Evolutionary conservation across 1,140 invertebrate species (phyloP), one percentile per base, ranked within the genome.

Genomic region (Apocrypta bakeri): DNA sequence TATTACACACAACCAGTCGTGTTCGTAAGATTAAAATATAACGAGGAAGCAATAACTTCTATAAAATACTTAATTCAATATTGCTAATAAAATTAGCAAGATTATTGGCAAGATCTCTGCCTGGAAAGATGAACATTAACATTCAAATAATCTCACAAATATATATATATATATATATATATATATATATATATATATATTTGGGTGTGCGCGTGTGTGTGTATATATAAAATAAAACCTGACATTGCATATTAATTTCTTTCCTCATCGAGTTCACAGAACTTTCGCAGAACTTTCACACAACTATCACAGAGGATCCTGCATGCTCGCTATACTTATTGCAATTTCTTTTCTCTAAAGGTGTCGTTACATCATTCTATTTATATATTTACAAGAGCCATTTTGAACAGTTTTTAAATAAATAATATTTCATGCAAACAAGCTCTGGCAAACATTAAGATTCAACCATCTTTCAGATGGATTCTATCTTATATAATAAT

Each of bases 301-400:
- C 33, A 75, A 48, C 40, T 81, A 81, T 81, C 79, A 75, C 72
- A 81, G 72, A 81, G 72, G 24, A 75, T 81, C 61, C 68, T 68
- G 61, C 42, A 64, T 42, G 56, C 33, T 64, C 12, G 37, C 24
- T 73, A 24, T 17, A 72, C 12, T 66, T 29, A 71, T 69, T 72
- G n/a, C 31, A 72, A 80, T 31, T 33, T 17, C 12, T 61, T 79
- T 31, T 69, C 17, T 42, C 33, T 72, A 33, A 29, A 78, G 11
- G 63, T 42, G 37, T 27, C 24, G 21, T 56, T 33, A 64, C 56
- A 64, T n/a, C 33, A 37, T 64, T 14, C 2, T 27, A 40, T 68
- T 56, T 56, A 56, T 56, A 56, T 66, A 66, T 66, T 79, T 31
- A 79, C 63, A 61, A 79, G 42, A 71, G 78, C 68, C 78, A 14